Conservation (phyloP, 2,797 vertebrate genomes). For the Muscicapa striata region DNA sequence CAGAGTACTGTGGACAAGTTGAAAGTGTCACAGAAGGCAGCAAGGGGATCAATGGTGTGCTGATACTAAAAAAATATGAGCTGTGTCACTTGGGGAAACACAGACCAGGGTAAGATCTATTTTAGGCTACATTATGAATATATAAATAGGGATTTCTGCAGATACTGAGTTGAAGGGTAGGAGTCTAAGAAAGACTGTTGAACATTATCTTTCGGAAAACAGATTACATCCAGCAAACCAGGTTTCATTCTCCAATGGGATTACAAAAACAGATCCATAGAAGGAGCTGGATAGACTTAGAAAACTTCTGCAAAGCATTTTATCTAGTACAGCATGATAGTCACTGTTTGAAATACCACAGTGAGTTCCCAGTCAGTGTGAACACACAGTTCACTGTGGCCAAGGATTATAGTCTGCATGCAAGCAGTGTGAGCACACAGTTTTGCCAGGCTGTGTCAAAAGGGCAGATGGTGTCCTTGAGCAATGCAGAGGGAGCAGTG, state of each 20-base stretch:
- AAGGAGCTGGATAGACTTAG: neutral
- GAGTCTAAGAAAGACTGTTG: neutral
- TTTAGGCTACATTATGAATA: neutral
- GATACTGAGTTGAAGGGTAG: neutral
- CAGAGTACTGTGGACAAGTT: neutral
- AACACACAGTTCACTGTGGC: neutral
- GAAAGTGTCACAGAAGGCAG: neutral
- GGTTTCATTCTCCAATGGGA: neutral
- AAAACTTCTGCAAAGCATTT: neutral
- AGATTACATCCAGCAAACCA: neutral
- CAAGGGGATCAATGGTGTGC: neutral
- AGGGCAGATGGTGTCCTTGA: neutral
- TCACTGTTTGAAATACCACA: neutral
- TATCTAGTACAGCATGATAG: neutral
- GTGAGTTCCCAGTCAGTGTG: no score
- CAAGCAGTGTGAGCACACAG: neutral
- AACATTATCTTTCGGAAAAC: neutral
- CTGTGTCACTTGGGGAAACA: neutral
- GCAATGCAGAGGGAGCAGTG: neutral
- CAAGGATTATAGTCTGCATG: neutral
- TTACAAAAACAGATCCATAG: neutral
- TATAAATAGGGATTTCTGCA: neutral
- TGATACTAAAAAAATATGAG: neutral
- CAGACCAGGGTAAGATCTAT: neutral
- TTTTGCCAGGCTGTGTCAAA: neutral